Evolutionary conservation across 2,797 vertebrate genomes (phyloP).

Genomic region (Sebastes jordani): DNA sequence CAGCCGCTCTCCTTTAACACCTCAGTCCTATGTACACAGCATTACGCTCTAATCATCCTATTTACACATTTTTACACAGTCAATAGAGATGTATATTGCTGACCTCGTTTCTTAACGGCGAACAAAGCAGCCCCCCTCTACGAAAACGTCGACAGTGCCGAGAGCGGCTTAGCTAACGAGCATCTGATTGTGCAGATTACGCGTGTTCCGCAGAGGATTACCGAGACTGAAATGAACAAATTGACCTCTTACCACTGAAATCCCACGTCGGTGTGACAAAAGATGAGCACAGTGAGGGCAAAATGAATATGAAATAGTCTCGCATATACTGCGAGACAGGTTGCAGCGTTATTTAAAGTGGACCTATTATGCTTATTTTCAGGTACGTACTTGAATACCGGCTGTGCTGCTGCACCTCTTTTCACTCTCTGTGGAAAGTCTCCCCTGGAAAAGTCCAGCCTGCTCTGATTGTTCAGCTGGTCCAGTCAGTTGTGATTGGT

Average conservation of each 20-base stretch:
- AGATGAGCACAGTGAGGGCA: slow-evolving; percentile 24
- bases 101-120: slow-evolving; percentile 60
- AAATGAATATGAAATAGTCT: slow-evolving; percentile 8
- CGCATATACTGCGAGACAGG: slow-evolving; percentile 9
- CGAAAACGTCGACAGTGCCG: slow-evolving; percentile 41
- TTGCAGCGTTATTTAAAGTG: slow-evolving; percentile 19
- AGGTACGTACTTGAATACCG: too few relatives aligned
- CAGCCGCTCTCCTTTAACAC: slow-evolving; percentile 18
- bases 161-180: slow-evolving; percentile 73
- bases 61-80: slow-evolving; percentile 54
- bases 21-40: slow-evolving; percentile 30
- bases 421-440: too few relatives aligned
- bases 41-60: slow-evolving; percentile 53
- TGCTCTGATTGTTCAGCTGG: too few relatives aligned
- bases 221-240: slow-evolving; percentile 71
- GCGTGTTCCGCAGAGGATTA: slow-evolving; percentile 74
- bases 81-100: slow-evolving; percentile 36
- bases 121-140: slow-evolving; percentile 48
- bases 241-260: slow-evolving; percentile 68
- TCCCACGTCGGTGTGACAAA: slow-evolving; percentile 56
- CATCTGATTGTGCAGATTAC: slow-evolving; percentile 79
- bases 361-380: too few relatives aligned
- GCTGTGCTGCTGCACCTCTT: too few relatives aligned
- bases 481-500: too few relatives aligned
- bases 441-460: too few relatives aligned